A percentile compares a stretch with the other conserved stretches of the same genome.
phyloP scores from a whole-genome alignment of 2,113 vertebrate species.

The Pipra filicauda region DNA sequence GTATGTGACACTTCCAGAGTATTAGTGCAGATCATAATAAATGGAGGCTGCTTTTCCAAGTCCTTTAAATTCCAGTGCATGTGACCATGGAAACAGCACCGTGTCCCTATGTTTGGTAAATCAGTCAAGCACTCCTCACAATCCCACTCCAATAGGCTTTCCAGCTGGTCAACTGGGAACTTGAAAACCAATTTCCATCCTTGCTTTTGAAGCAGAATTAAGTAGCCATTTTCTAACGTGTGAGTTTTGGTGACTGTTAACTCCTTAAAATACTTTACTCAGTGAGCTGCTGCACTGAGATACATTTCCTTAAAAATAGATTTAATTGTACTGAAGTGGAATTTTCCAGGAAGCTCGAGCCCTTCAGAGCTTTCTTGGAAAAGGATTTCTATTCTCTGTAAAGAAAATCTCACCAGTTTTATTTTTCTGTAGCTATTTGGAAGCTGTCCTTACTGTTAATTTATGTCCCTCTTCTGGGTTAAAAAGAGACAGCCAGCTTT shows the following conservation, averaged over 20 bases:
- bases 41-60: background rate
- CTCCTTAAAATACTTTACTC: background rate
- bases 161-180: background rate
- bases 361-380: background rate
- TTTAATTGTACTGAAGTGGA: background rate
- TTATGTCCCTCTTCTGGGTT: background rate
- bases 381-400: background rate
- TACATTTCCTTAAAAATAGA: constrained; percentile 14
- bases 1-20: background rate
- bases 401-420: background rate
- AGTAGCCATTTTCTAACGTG: background rate
- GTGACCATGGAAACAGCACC: constrained; percentile 16
- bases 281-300: background rate
- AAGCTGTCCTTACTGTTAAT: background rate
- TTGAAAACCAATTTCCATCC: background rate
- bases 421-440: background rate
- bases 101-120: background rate
- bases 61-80: background rate
- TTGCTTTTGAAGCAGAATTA: constrained; percentile 6
- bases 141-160: background rate
- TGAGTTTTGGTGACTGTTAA: background rate
- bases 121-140: background rate
- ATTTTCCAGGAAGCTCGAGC: background rate
- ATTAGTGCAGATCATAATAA: background rate
- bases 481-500: background rate